A percentile compares a stretch with the other conserved stretches of the same genome.
phyloP scores from a whole-genome alignment of 2,888 invertebrate genomes.

The Idaea dimidiata region DNA sequence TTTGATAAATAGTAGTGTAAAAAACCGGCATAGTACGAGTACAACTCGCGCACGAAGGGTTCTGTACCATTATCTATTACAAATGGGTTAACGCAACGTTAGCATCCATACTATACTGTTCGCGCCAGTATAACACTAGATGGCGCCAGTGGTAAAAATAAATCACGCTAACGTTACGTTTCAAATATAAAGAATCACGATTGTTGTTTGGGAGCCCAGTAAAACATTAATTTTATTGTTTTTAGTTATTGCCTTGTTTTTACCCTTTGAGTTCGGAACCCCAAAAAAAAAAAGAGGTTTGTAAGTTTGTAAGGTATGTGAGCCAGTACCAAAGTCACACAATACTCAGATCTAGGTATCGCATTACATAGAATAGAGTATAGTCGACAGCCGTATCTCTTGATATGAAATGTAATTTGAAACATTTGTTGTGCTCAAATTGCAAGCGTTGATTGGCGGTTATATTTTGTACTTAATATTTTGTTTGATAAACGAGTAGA shows the following conservation, averaged over 20 bases:
- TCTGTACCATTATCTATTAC: too few species aligned
- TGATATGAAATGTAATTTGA: background rate
- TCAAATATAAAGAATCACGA: too few species aligned
- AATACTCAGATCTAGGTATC: background rate
- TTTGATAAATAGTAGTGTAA: too few species aligned
- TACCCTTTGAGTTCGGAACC: background rate
- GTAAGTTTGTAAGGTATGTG: background rate
- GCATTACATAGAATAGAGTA: background rate
- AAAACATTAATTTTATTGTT: too few species aligned
- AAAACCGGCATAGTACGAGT: too few species aligned
- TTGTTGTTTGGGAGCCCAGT: too few species aligned
- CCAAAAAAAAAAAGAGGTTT: background rate
- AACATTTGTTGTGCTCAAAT: background rate
- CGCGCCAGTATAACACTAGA: too few species aligned
- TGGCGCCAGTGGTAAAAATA: too few species aligned
- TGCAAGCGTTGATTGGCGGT: background rate
- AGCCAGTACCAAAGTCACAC: background rate
- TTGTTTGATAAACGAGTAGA: background rate
- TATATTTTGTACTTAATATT: background rate
- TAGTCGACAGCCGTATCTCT: background rate
- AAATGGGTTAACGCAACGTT: too few species aligned
- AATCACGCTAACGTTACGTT: too few species aligned
- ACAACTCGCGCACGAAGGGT: too few species aligned
- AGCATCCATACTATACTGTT: too few species aligned
- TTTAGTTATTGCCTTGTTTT: background rate